Base-by-base conservation (phyloP, 2,888 invertebrate species). In the Mycalesis mineus region DNA sequence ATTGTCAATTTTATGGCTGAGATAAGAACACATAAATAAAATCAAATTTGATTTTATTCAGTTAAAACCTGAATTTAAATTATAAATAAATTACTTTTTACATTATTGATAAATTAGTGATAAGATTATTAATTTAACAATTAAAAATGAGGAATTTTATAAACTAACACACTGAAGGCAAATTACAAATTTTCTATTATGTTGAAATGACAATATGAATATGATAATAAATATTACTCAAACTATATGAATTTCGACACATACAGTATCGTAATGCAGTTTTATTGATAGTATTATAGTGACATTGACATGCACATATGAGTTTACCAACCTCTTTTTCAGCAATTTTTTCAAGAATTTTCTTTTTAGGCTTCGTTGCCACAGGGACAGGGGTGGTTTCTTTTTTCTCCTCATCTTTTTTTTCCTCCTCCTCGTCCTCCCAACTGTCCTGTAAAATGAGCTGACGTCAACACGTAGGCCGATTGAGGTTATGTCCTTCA, bases 401-500 rank as follows among this genome's bases (percentile, higher is more conserved):
- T 73, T 91, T 91, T 73, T 94, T 94, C 66, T 94, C 94, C 70
- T 94, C 93, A 74, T 94, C 94, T 74, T 94, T 94, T 72, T 95
- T 94, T 72, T 96, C 96, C 74, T 93, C 94, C 68, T 96, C 95
- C 42, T 95, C 96, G 86, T 97, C 97, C 80, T 98, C 97, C 98
- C 98, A 98, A 82, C 95, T 96, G 75, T 97, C 97, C 97, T 97
- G 83, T 68, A 81, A 82, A 70, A 70, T n/a, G 60, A 73, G 70
- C 67, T 74, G 76, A 84, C 80, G 78, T 84, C 86, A 88, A 86
- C 88, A 87, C 87, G 77, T 82, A 80, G 63, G 77, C 80, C 66
- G 67, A 69, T 77, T 81, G 80, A 88, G 88, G 88, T 88, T 88
- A 89, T 74, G 72, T 73, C 61, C 65, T 36, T 52, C 66, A 53